Evolutionary conservation across 2,888 invertebrate genomes (phyloP).

Genomic region (Choreutis nemorana): DNA sequence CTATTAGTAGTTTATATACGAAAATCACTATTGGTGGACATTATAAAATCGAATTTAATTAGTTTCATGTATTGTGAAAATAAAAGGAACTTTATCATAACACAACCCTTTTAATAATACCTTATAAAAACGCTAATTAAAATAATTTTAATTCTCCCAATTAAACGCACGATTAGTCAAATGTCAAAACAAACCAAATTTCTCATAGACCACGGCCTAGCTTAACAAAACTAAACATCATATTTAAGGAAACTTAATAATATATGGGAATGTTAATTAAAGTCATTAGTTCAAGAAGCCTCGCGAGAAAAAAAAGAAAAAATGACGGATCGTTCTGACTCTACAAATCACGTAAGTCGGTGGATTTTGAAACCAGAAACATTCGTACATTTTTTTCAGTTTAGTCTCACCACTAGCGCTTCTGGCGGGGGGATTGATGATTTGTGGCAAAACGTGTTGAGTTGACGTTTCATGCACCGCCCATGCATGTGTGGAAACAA

Average conservation of each 20-base stretch:
- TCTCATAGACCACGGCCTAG: conserved; percentile 30
- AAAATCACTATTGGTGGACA: neutral
- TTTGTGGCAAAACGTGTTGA: too few species aligned
- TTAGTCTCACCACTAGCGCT: too few species aligned
- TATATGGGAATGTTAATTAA: conserved; percentile 58
- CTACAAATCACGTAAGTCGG: too few species aligned
- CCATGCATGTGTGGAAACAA: conserved; percentile 49
- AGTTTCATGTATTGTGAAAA: conserved; percentile 3
- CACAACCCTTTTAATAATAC: too few species aligned
- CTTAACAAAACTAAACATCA: conserved; percentile 29
- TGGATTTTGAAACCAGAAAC: too few species aligned
- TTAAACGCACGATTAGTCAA: conserved; percentile 2
- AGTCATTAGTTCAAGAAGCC: conserved; percentile 53
- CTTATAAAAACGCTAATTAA: too few species aligned
- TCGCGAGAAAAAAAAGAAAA: conserved; percentile 42
- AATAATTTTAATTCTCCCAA: neutral
- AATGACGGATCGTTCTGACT: conserved; percentile 51
- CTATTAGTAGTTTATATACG: conserved; percentile 8
- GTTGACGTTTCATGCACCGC: too few species aligned
- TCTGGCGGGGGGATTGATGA: too few species aligned
- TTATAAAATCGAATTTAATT: conserved; percentile 5
- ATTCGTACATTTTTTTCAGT: too few species aligned
- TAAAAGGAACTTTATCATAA: too few species aligned
- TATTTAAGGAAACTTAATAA: conserved; percentile 43
- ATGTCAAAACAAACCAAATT: conserved; percentile 6